A percentile compares a stretch with the other conserved stretches of the same genome.
phyloP scores from a whole-genome alignment of 2,797 vertebrate genomes.

The Graptemys geographica region DNA sequence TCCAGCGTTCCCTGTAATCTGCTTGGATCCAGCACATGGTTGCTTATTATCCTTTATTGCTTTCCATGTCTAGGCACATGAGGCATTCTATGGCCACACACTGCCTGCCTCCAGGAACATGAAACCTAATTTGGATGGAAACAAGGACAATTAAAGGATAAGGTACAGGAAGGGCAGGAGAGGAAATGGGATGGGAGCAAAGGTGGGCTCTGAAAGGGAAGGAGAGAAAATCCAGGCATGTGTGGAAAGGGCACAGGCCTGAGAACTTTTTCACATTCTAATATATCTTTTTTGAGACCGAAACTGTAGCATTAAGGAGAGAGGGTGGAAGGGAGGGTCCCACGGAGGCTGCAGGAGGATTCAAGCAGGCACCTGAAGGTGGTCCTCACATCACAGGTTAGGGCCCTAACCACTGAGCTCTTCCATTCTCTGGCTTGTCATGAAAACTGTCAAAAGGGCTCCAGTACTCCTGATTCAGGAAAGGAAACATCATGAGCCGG shows the following conservation, averaged over 20 bases:
- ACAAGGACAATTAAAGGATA: neutral
- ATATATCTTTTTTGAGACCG: too few relatives aligned
- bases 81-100: neutral
- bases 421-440: too few relatives aligned
- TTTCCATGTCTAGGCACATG: neutral
- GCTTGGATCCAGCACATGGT: neutral
- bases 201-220: neutral
- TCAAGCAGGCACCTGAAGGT: too few relatives aligned
- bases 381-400: too few relatives aligned
- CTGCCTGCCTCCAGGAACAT: neutral
- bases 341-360: neutral
- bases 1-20: neutral
- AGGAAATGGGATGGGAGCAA: neutral
- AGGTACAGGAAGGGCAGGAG: neutral
- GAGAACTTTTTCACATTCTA: neutral
- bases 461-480: too few relatives aligned
- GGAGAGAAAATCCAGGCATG: neutral
- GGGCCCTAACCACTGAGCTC: too few relatives aligned
- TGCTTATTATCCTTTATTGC: neutral
- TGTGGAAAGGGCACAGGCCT: too few relatives aligned
- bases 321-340: neutral
- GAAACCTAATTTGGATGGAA: neutral
- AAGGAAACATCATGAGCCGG: too few relatives aligned
- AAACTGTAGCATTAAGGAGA: neutral
- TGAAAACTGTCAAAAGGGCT: too few relatives aligned